Conservation (phyloP, 2,888 invertebrate species). For the Aporophyla nigra region DNA sequence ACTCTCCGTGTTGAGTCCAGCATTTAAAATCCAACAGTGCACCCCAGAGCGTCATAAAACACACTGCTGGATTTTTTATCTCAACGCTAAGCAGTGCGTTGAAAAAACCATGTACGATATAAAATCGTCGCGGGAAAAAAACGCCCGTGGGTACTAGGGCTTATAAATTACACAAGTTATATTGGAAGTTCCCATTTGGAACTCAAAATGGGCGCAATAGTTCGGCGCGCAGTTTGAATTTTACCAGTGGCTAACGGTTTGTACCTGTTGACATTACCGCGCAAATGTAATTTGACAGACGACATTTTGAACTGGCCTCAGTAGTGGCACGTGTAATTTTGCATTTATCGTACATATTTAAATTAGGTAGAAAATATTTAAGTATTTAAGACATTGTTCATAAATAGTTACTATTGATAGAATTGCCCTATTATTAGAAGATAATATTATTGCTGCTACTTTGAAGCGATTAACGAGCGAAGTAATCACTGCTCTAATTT, state of each 20-base stretch:
- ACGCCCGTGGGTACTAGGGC: neutral
- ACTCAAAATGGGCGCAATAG: too few relatives aligned
- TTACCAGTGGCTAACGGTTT: neutral
- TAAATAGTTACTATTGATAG: conserved; percentile 3
- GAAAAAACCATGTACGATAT: too few relatives aligned
- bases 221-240: too few relatives aligned
- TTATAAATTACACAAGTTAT: neutral
- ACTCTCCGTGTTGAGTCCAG: too few relatives aligned
- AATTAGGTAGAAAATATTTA: conserved; percentile 49
- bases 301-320: conserved; percentile 57
- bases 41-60: neutral
- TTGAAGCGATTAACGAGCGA: neutral
- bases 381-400: conserved; percentile 27
- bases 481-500: conserved; percentile 16
- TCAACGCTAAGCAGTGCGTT: neutral
- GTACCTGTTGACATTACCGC: conserved; percentile 15
- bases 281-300: conserved; percentile 21
- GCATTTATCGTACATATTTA: conserved; percentile 58
- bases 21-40: neutral
- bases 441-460: conserved; percentile 6
- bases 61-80: neutral
- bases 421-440: conserved; percentile 6
- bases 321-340: conserved; percentile 53
- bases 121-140: neutral
- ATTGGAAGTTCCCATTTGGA: neutral